These are phyloP conservation scores for Paguma larvata DNA, from an alignment of 2,797 vertebrate genomes.

Conservation along the genomic window DNA sequence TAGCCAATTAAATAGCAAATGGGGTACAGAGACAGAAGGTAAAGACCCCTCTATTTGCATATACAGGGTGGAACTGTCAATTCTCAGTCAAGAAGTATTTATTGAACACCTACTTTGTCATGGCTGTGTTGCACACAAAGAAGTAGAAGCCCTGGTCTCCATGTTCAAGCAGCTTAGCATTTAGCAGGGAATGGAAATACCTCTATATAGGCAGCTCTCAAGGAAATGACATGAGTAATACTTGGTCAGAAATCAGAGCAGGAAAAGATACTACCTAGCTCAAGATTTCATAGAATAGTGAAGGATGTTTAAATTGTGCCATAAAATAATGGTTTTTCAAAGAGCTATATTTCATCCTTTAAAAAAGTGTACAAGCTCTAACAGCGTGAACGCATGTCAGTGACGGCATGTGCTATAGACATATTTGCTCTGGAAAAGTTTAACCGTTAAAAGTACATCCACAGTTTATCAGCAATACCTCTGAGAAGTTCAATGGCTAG, in stretches of 20 bases:
- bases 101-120: constrained; percentile 63
- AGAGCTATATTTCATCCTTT: not conserved
- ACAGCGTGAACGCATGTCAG: not conserved
- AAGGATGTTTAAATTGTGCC: not conserved
- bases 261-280: not conserved
- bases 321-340: not conserved
- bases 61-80: not conserved
- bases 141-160: not conserved
- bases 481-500: not conserved
- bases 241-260: not conserved
- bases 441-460: not conserved
- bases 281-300: not conserved
- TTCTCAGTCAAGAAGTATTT: constrained; percentile 28
- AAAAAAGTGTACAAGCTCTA: not conserved
- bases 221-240: not conserved
- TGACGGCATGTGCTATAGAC: too few species aligned
- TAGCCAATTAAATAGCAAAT: constrained; percentile 79
- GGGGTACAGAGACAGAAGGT: not conserved
- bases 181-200: not conserved
- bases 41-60: constrained; percentile 39
- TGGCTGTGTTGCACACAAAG: not conserved
- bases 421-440: not conserved
- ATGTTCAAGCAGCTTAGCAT: not conserved
- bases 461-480: not conserved
- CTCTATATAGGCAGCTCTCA: not conserved